phyloP scores from a whole-genome alignment of 1,140 invertebrate genomes.

The Zophobas atratus region DNA sequence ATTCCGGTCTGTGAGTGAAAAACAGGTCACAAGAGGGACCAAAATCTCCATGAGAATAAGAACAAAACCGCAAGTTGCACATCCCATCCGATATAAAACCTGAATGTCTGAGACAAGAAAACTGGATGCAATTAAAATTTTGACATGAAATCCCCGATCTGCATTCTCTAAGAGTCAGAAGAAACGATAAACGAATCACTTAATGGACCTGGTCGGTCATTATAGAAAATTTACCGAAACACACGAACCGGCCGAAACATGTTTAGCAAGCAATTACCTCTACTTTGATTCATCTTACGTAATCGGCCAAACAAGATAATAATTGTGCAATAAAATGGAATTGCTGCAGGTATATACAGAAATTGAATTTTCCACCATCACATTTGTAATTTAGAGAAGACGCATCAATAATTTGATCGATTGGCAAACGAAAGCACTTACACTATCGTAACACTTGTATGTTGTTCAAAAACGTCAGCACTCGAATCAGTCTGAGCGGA shows the following conservation, averaged over 20 bases:
- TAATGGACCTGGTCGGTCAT: slow-evolving; percentile 19
- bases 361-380: no score
- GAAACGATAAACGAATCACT: slow-evolving; percentile 11
- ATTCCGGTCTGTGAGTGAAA: no score
- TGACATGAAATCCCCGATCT: not conserved
- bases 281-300: slow-evolving; percentile 22
- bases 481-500: no score
- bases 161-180: not conserved
- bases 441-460: no score
- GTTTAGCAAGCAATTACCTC: slow-evolving; percentile 9
- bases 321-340: slow-evolving; percentile 27
- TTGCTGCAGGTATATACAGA: not conserved
- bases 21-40: no score
- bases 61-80: no score
- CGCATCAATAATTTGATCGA: no score
- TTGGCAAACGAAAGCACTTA: no score
- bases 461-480: no score
- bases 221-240: slow-evolving; percentile 35
- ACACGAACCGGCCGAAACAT: slow-evolving; percentile 20
- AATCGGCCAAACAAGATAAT: slow-evolving; percentile 18
- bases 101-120: not conserved
- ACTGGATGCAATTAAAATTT: slow-evolving; percentile 4
- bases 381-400: no score
- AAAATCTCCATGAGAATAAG: no score
- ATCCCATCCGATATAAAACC: no score